Base-by-base conservation (phyloP, 1,140 invertebrate species). In the silkworm (Bombyx mori) region DNA sequence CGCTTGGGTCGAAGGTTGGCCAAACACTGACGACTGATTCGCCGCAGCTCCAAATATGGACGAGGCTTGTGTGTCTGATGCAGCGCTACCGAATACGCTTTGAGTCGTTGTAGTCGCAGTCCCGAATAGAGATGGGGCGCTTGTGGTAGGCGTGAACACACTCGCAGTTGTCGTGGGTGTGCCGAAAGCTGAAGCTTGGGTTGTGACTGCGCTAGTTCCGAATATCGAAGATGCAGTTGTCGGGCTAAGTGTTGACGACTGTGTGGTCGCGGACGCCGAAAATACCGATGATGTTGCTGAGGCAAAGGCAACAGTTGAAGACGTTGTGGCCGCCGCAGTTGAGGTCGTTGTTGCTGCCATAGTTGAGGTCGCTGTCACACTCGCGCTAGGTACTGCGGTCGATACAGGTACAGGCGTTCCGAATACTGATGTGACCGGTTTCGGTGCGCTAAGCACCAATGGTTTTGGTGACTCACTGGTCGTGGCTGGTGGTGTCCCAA, bases 151-250 rank as follows among this genome's bases (percentile, higher is more conserved):
- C 44, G 69, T 67, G 26, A 35, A 35, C 26, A 35, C 26, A 35
- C 26, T 35, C n/a, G 56, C 51, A n/a, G 62, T 59, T n/a, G 61
- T 57, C 12, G 58, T 44, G 1, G 60, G 47, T 2, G 65, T 35
- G 6, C 65, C 67, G 7, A 74, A 74, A 12, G 75, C 49, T 0
- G 69, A 64, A 48, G 61, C 56, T 71, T 65, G 75, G 52, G n/a
- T 55, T 1, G 75, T 62, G n/a, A 64, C 56, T 45, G 69, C 58
- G 43, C 69, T 52, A 10, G 52, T 59, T 9, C 71, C 69, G 35
- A 76, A 76, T 42, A 66, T 57, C 22, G 66, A 69, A 46, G 61
- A 64, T 3, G 66, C 44, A 44, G 60, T 57, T 10, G 62, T 60
- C 52, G 61, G 42, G 45, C 42, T 48, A n/a, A 49, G 49, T 9